These are phyloP conservation scores for Liopterus haemorrhoidalis DNA, from an alignment of 2,888 invertebrate genomes.

Conservation along the genomic window DNA sequence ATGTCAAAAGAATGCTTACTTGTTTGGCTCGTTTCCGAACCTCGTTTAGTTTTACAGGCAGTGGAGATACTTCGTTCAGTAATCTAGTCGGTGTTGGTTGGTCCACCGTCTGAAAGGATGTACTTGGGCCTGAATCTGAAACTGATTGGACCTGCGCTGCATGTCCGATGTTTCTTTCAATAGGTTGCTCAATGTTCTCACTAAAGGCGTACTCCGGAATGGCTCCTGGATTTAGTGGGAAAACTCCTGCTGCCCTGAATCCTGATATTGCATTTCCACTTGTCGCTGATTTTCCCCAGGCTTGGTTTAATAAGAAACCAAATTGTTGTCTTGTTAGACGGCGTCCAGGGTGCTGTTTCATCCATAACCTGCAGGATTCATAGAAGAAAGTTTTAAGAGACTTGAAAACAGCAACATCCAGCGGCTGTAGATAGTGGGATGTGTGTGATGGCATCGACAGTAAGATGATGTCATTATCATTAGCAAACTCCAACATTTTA, in stretches of 20 bases:
- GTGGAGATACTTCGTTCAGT: no score
- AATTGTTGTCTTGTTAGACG: conserved; percentile 26
- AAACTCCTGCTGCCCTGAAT: conserved; percentile 21
- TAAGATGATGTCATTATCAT: conserved; percentile 20
- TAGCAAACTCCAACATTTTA: conserved; percentile 17
- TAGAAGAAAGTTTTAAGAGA: conserved; percentile 19
- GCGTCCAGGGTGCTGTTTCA: conserved; percentile 26
- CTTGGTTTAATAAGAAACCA: conserved; percentile 25
- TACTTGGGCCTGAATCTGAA: no score
- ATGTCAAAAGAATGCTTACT: no score
- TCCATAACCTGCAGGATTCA: conserved; percentile 21
- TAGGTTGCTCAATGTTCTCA: no score
- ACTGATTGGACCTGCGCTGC: no score
- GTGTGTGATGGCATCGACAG: conserved; percentile 24
- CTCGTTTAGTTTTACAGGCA: no score
- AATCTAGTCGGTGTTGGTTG: no score
- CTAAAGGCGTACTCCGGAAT: conserved; percentile 23
- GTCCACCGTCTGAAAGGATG: no score
- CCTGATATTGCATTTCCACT: conserved; percentile 24
- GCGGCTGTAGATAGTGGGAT: conserved; percentile 24
- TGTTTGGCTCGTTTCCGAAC: no score
- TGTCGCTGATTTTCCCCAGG: conserved; percentile 26
- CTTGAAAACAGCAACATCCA: conserved; percentile 20
- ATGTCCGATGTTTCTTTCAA: no score
- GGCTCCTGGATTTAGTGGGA: conserved; percentile 18